Evolutionary conservation across 2,888 invertebrate genomes (phyloP).

Genomic region (Pegoplata infirma): DNA sequence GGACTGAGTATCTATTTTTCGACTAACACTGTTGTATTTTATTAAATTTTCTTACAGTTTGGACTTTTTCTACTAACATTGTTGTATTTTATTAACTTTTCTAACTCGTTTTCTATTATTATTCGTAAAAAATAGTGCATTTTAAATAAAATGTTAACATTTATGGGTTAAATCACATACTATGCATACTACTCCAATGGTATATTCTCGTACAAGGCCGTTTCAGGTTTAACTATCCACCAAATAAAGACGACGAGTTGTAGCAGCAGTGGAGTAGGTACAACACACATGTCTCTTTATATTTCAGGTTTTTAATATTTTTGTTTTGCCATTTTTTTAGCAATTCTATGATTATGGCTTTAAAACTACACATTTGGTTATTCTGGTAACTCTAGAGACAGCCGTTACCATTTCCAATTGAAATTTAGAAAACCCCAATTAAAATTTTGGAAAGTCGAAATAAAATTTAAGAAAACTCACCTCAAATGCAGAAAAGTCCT

Average conservation of each 20-base stretch:
- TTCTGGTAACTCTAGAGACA: neutral
- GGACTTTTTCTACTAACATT: too few species aligned
- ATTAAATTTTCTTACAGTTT: too few species aligned
- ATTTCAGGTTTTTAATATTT: conserved; percentile 29
- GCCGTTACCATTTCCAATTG: too few species aligned
- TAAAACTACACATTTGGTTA: conserved; percentile 1
- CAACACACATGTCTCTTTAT: neutral
- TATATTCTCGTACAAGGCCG: conserved; percentile 34
- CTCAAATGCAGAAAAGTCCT: too few species aligned
- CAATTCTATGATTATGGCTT: conserved; percentile 14
- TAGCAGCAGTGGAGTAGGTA: neutral
- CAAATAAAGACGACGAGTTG: conserved; percentile 13
- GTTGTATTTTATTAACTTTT: too few species aligned
- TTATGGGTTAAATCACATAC: neutral
- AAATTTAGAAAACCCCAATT: too few species aligned
- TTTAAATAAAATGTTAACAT: neutral
- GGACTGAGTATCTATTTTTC: too few species aligned
- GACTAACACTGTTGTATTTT: too few species aligned
- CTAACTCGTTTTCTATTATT: too few species aligned
- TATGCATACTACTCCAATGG: neutral
- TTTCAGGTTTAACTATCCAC: conserved; percentile 30
- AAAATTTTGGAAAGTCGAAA: too few species aligned
- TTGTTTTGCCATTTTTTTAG: neutral
- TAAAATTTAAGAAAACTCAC: too few species aligned
- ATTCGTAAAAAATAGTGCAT: too few species aligned